Evolutionary conservation across 2,888 invertebrate genomes (phyloP).

Genomic region (Euplexia lucipara): DNA sequence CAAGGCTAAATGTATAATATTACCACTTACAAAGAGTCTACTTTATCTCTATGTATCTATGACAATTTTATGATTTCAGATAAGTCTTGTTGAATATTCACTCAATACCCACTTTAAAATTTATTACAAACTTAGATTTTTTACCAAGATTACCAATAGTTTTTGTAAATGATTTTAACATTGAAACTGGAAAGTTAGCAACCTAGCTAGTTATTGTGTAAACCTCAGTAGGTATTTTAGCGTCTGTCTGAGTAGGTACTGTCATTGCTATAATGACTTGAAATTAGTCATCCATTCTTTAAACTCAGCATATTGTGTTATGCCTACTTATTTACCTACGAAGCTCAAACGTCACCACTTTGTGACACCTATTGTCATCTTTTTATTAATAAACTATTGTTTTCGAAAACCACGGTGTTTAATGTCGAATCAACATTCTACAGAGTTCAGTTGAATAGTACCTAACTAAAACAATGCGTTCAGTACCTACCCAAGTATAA

Average conservation of each 20-base stretch:
- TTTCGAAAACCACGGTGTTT: conserved; percentile 9
- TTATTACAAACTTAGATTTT: background rate
- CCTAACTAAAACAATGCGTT: no score
- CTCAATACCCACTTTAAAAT: background rate
- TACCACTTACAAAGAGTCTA: background rate
- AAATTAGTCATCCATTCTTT: conserved; percentile 32
- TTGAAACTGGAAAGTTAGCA: conserved; percentile 46
- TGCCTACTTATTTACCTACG: conserved; percentile 15
- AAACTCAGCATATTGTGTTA: conserved; percentile 18
- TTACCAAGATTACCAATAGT: conserved; percentile 13
- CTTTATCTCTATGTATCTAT: conserved; percentile 18
- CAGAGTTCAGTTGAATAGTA: background rate
- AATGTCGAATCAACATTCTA: background rate
- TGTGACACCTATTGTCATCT: conserved; percentile 17
- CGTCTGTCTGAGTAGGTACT: conserved; percentile 16
- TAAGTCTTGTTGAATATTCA: background rate
- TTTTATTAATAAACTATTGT: conserved; percentile 28
- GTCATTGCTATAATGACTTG: conserved; percentile 15
- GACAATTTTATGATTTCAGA: conserved; percentile 8
- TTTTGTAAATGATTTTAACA: conserved; percentile 37
- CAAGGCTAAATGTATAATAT: conserved; percentile 15
- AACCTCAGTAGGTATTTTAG: conserved; percentile 20
- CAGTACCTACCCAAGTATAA: no score
- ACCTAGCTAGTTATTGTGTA: conserved; percentile 26
- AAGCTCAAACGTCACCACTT: conserved; percentile 8